Evolutionary conservation across 2,113 vertebrate genomes (phyloP).

Genomic region (Paradoxurus hermaphroditus): DNA sequence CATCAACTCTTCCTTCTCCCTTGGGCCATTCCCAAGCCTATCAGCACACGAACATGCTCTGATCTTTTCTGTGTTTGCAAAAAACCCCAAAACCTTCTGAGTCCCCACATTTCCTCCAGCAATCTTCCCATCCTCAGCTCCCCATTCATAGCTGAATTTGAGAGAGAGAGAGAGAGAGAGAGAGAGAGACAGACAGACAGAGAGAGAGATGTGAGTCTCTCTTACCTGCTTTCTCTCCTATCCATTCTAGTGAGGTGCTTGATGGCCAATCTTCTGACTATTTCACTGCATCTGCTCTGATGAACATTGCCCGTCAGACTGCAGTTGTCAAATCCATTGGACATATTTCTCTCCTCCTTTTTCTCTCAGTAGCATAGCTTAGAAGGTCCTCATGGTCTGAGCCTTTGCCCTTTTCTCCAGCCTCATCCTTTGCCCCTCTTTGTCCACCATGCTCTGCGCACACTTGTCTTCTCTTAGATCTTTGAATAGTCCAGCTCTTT

Average conservation of each 20-base stretch:
- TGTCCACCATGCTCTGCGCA: not conserved
- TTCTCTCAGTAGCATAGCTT: not conserved
- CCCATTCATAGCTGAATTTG: too few species aligned
- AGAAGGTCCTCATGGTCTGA: not conserved
- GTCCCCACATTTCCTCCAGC: not conserved
- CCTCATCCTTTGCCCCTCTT: not conserved
- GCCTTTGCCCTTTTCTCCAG: not conserved
- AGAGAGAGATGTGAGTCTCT: not conserved
- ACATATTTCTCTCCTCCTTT: not conserved
- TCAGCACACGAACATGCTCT: not conserved
- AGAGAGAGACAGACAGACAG: not conserved
- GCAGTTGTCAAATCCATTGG: accelerated
- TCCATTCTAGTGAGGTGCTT: not conserved
- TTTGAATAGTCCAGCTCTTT: not conserved
- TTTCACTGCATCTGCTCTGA: not conserved
- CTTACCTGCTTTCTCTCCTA: not conserved
- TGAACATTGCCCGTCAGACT: accelerated
- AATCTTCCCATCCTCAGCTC: not conserved
- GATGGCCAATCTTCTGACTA: not conserved
- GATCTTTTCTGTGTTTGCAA: not conserved
- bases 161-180: not conserved
- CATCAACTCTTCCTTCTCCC: accelerated
- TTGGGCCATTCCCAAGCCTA: not conserved
- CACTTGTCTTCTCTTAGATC: not conserved
- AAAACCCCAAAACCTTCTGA: not conserved